These are phyloP conservation scores for Meriones unguiculatus DNA, from an alignment of 2,113 vertebrate genomes.

Conservation along the genomic window DNA sequence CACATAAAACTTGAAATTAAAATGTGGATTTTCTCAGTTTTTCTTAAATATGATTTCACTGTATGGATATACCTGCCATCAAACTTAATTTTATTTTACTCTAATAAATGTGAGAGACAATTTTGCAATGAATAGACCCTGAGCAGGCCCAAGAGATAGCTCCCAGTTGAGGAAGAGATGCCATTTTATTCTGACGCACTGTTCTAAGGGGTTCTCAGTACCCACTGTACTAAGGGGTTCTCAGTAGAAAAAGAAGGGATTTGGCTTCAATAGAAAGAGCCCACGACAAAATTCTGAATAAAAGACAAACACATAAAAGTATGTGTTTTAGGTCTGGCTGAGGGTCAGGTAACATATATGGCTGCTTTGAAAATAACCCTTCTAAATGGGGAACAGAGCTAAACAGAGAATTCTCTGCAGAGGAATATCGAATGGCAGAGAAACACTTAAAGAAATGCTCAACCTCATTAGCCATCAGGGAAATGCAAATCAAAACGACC, in stretches of 20 bases:
- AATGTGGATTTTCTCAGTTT: neutral
- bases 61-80: neutral
- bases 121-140: neutral
- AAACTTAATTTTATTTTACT: neutral
- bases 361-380: slow-evolving; percentile 21
- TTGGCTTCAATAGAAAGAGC: neutral
- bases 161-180: neutral
- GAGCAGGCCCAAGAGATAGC: neutral
- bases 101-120: neutral
- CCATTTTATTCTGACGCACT: neutral
- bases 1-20: neutral
- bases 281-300: neutral
- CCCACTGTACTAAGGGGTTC: neutral
- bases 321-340: neutral
- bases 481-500: no score
- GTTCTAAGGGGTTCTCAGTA: neutral
- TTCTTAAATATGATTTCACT: slow-evolving; percentile 3
- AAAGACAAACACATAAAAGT: neutral
- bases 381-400: no score
- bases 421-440: no score
- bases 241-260: neutral
- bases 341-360: neutral
- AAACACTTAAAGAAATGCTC: no score
- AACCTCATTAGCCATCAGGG: no score
- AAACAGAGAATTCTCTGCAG: no score